A percentile compares a stretch with the other conserved stretches of the same genome.
Conservation (phyloP, 2,888 invertebrate species). For the Sepiola atlantica region DNA sequence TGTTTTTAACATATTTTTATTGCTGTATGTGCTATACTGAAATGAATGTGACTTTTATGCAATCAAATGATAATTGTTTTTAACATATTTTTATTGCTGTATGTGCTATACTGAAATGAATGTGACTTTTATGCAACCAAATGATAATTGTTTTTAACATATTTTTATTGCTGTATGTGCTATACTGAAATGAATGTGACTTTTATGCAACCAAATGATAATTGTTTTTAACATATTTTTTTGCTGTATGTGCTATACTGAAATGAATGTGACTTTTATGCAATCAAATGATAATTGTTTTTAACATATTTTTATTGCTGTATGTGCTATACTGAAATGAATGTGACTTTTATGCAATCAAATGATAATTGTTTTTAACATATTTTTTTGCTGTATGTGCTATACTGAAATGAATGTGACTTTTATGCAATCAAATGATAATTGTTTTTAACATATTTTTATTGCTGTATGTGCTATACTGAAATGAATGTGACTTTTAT, state of each 20-base stretch:
- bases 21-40: neutral
- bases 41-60: neutral
- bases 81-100: neutral
- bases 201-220: fast-evolving
- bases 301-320: neutral
- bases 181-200: neutral
- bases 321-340: neutral
- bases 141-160: neutral
- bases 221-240: neutral
- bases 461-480: neutral
- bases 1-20: neutral
- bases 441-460: neutral
- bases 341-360: neutral
- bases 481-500: neutral
- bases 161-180: neutral
- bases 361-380: neutral
- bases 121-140: fast-evolving
- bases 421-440: neutral
- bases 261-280: neutral
- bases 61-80: neutral
- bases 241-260: neutral
- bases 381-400: neutral
- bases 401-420: neutral
- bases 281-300: neutral
- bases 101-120: neutral